Conservation (phyloP, 2,888 invertebrate genomes). For the Spialia ferax region DNA sequence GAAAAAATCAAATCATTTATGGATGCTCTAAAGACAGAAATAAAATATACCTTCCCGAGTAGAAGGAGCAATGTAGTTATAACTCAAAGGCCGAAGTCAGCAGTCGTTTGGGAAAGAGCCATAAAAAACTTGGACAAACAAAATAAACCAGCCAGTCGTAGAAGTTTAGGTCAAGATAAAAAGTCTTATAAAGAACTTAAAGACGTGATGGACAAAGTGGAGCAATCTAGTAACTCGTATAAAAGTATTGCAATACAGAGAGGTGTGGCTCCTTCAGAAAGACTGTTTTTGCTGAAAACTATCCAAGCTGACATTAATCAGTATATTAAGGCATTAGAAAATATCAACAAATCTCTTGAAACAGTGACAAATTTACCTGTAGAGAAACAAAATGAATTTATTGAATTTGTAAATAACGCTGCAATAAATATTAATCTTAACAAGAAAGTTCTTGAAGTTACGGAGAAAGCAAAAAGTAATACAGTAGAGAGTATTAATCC, state of each 20-base stretch:
- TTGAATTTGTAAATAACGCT: constrained; percentile 62
- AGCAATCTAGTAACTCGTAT: constrained; percentile 57
- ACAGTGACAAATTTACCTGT: constrained; percentile 47
- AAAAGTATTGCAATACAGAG: constrained; percentile 59
- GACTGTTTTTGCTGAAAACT: constrained; percentile 63
- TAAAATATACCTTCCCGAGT: constrained; percentile 49
- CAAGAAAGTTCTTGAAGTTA: constrained; percentile 54
- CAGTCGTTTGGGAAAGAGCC: constrained; percentile 69
- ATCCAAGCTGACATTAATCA: constrained; percentile 59
- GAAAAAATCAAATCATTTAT: constrained; percentile 62
- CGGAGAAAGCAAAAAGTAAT: constrained; percentile 47
- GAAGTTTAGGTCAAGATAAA: constrained; percentile 50
- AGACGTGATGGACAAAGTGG: constrained; percentile 57
- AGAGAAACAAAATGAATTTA: constrained; percentile 53
- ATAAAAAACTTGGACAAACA: constrained; percentile 61
- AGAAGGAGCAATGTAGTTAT: constrained; percentile 54
- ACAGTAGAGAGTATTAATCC: constrained; percentile 3
- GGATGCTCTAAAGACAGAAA: constrained; percentile 60
- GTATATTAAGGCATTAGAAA: constrained; percentile 56
- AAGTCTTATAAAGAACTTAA: constrained; percentile 62
- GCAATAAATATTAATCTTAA: constrained; percentile 58
- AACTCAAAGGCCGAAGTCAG: constrained; percentile 62
- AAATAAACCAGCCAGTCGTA: constrained; percentile 53
- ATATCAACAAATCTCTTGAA: constrained; percentile 54
- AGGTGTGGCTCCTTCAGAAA: constrained; percentile 59